These are phyloP conservation scores for Lineus longissimus DNA, from an alignment of 1,140 invertebrate species.

Conservation along the genomic window DNA sequence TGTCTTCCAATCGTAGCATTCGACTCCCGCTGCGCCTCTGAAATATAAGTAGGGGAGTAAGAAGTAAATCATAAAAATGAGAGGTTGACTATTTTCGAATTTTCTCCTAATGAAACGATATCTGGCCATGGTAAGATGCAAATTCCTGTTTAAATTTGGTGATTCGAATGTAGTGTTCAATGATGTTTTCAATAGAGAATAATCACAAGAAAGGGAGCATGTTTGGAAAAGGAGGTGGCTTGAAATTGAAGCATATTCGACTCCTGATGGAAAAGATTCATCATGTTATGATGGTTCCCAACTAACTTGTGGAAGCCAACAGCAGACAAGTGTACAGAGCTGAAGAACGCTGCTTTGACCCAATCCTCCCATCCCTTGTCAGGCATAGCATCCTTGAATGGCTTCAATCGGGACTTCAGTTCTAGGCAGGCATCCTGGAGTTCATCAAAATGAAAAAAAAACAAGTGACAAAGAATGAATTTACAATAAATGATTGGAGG, in stretches of 20 bases:
- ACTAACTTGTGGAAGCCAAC: constrained; percentile 71
- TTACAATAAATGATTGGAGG: too few relatives aligned
- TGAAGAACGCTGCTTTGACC: constrained; percentile 74
- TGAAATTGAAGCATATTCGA: neutral
- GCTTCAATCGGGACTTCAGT: constrained; percentile 70
- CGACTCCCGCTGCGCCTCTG: neutral
- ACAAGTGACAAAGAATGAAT: too few relatives aligned
- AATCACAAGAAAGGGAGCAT: neutral
- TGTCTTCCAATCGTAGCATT: neutral
- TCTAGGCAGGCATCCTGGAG: constrained; percentile 72
- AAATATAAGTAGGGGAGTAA: too few relatives aligned
- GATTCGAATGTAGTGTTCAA: too few relatives aligned
- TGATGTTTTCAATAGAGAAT: too few relatives aligned
- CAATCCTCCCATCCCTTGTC: constrained; percentile 80
- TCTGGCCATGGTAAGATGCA: too few relatives aligned
- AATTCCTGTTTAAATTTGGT: too few relatives aligned
- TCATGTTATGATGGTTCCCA: too few relatives aligned
- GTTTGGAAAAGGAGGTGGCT: neutral
- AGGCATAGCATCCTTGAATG: constrained; percentile 68
- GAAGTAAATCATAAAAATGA: too few relatives aligned
- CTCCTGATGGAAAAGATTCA: neutral
- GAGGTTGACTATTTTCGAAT: too few relatives aligned
- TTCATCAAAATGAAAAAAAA: too few relatives aligned
- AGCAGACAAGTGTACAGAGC: constrained; percentile 76
- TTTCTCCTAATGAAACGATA: too few relatives aligned